phyloP scores from a whole-genome alignment of 1,140 invertebrate species.

The Drosophila tropicalis region DNA sequence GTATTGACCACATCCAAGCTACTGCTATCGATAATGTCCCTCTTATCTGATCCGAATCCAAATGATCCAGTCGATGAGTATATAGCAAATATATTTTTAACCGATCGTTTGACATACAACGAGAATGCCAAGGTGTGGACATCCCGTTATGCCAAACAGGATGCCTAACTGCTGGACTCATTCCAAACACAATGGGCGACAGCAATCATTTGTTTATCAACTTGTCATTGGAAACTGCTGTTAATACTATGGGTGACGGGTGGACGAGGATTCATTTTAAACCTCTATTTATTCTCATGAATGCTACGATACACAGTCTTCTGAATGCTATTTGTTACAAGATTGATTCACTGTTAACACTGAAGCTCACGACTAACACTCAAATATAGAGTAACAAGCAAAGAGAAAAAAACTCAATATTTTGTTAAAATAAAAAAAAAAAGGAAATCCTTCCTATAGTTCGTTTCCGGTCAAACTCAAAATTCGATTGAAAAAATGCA shows the following conservation, averaged over 20 bases:
- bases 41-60: constrained; percentile 97
- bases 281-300: not conserved
- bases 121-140: constrained; percentile 97
- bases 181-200: not conserved
- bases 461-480: no score
- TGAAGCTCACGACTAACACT: constrained; percentile 6
- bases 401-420: not conserved
- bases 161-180: not conserved
- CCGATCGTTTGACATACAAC: constrained; percentile 92
- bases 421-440: no score
- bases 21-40: constrained; percentile 96
- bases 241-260: not conserved
- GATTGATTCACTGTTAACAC: constrained; percentile 12
- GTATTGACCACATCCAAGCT: constrained; percentile 98
- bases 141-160: constrained; percentile 89
- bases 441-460: no score
- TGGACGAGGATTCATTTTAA: not conserved
- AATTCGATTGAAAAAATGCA: no score
- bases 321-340: constrained; percentile 10
- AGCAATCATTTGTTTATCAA: not conserved
- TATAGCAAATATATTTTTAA: constrained; percentile 97
- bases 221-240: constrained; percentile 8
- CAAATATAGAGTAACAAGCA: not conserved
- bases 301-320: not conserved
- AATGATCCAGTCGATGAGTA: constrained; percentile 98